Percentiles rank a stretch among this genome's conserved stretches.
phyloP scores from a whole-genome alignment of 2,888 invertebrate species.

The Hoplodrina blanda region DNA sequence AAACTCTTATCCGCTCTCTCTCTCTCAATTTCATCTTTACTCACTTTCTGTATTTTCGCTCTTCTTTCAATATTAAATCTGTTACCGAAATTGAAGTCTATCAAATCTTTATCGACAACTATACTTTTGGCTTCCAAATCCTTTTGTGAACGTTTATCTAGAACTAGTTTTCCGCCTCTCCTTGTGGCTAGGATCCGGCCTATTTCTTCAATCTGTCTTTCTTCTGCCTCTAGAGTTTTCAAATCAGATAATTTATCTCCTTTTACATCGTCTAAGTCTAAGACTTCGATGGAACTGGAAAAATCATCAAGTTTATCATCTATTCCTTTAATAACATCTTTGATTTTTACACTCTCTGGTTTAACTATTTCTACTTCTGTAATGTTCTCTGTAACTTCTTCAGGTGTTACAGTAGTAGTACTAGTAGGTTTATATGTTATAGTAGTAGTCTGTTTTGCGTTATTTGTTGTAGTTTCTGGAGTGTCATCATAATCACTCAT shows the following conservation, averaged over 20 bases:
- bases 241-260: slow-evolving; percentile 80
- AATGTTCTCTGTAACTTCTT: slow-evolving; percentile 67
- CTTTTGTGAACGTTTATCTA: slow-evolving; percentile 85
- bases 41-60: slow-evolving; percentile 83
- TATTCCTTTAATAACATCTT: slow-evolving; percentile 81
- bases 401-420: slow-evolving; percentile 61
- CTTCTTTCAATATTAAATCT: slow-evolving; percentile 81
- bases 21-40: slow-evolving; percentile 85
- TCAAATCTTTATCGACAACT: slow-evolving; percentile 79
- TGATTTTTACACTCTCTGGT: slow-evolving; percentile 68
- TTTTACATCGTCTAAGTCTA: slow-evolving; percentile 84
- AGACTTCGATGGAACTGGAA: slow-evolving; percentile 83
- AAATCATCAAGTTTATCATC: slow-evolving; percentile 86
- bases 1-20: slow-evolving; percentile 82
- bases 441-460: slow-evolving; percentile 29
- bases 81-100: slow-evolving; percentile 84
- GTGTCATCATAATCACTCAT: slow-evolving; percentile 72
- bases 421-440: slow-evolving; percentile 47
- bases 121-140: slow-evolving; percentile 83
- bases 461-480: slow-evolving; percentile 63
- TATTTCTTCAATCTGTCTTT: slow-evolving; percentile 87
- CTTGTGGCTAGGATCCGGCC: slow-evolving; percentile 84
- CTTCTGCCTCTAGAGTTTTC: slow-evolving; percentile 87
- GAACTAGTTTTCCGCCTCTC: slow-evolving; percentile 80
- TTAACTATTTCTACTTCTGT: slow-evolving; percentile 72